Conservation (phyloP, 2,888 invertebrate genomes). For the Terebella lapidaria region DNA sequence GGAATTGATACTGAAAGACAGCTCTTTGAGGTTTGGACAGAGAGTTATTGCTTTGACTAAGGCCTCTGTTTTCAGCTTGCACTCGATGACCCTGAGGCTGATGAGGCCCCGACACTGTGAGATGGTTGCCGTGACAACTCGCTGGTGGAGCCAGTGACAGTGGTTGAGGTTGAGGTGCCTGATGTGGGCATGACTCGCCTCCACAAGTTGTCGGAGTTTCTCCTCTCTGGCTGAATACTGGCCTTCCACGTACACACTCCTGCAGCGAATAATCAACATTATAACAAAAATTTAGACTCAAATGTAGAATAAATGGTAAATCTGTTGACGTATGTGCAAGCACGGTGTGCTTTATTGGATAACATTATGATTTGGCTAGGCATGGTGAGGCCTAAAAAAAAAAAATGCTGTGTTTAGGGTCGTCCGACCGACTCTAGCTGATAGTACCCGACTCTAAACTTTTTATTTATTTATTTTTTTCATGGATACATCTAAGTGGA, state of each 20-base stretch:
- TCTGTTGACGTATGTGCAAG: background rate
- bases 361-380: background rate
- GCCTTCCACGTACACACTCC: constrained; percentile 31
- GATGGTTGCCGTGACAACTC: constrained; percentile 30
- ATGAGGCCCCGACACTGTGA: constrained; percentile 35
- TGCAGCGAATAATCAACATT: constrained; percentile 31
- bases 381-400: background rate
- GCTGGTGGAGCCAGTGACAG: constrained; percentile 41
- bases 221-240: constrained; percentile 30
- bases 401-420: too few species aligned
- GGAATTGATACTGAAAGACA: constrained; percentile 39
- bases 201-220: constrained; percentile 32
- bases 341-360: background rate
- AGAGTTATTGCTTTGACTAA: constrained; percentile 35
- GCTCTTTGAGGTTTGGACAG: constrained; percentile 30
- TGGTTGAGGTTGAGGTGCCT: constrained; percentile 38
- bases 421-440: too few species aligned
- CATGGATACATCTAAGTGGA: too few species aligned
- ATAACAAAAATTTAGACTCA: too few species aligned
- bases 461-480: background rate
- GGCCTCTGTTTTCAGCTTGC: constrained; percentile 34
- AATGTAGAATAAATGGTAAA: background rate
- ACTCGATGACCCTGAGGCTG: constrained; percentile 39
- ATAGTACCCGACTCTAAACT: too few species aligned
- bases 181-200: constrained; percentile 27